Conservation (phyloP, 2,113 vertebrate genomes). For the Speoplatyrhinus poulsoni region DNA sequence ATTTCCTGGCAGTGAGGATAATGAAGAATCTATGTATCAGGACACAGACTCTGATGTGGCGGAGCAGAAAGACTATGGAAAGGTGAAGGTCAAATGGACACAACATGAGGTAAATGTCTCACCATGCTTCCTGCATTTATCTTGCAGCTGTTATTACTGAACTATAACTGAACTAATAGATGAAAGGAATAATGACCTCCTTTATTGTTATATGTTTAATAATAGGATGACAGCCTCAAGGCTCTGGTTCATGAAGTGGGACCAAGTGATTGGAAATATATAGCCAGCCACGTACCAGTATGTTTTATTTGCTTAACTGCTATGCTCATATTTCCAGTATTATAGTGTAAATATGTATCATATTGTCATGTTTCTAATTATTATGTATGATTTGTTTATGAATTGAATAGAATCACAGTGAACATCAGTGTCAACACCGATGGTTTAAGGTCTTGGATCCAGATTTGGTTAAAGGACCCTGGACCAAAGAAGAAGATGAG, state of each 20-base stretch:
- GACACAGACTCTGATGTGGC: constrained; percentile 89
- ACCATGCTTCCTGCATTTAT: not conserved
- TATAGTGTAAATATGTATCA: not conserved
- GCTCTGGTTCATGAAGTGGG: constrained; percentile 86
- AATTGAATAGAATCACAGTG: constrained; percentile 83
- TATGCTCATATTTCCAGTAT: not conserved
- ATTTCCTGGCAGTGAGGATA: constrained; percentile 81
- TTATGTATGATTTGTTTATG: not conserved
- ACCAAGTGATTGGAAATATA: constrained; percentile 89
- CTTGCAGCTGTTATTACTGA: not conserved
- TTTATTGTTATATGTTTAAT: not conserved
- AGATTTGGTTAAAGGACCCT: constrained; percentile 94
- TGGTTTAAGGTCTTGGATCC: constrained; percentile 96
- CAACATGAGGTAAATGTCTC: constrained; percentile 84
- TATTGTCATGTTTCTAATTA: not conserved
- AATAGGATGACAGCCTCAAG: constrained; percentile 91
- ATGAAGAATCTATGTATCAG: constrained; percentile 85
- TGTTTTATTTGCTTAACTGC: constrained; percentile 59
- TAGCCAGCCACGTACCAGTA: constrained; percentile 87
- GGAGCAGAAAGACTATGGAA: constrained; percentile 84
- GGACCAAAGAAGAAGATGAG: constrained; percentile 98
- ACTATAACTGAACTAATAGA: not conserved
- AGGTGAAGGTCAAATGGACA: constrained; percentile 93
- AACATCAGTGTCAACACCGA: constrained; percentile 95
- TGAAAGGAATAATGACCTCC: not conserved